A percentile compares a stretch with the other conserved stretches of the same genome.
Conservation (phyloP, 2,113 vertebrate genomes). For the Symphodus melops region DNA sequence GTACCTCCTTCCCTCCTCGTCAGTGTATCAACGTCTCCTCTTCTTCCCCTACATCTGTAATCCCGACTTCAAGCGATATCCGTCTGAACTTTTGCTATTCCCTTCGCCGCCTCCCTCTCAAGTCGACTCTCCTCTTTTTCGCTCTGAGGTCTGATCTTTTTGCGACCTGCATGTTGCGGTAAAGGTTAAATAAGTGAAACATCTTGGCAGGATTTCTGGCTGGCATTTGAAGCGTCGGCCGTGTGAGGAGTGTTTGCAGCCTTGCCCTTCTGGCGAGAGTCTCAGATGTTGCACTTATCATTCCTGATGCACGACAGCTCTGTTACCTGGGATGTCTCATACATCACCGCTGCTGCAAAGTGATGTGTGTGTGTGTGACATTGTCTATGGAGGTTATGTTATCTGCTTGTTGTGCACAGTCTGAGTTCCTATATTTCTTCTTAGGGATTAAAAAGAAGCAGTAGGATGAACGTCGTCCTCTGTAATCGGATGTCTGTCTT, state of each 20-base stretch:
- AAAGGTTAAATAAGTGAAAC: slow-evolving; percentile 18
- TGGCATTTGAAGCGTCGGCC: slow-evolving; percentile 13
- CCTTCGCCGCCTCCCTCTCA: slow-evolving; percentile 9
- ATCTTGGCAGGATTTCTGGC: slow-evolving; percentile 11
- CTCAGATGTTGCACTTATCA: slow-evolving; percentile 34
- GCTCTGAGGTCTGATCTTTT: slow-evolving; percentile 8
- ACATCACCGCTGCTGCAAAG: not conserved
- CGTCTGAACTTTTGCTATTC: slow-evolving; percentile 29
- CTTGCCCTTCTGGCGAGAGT: slow-evolving; percentile 17
- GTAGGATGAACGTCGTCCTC: slow-evolving; percentile 1
- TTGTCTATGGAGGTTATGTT: too few species aligned
- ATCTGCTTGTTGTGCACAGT: not conserved
- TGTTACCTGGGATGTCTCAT: slow-evolving; percentile 33
- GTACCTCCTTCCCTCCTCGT: not conserved
- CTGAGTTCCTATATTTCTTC: not conserved
- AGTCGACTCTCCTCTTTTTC: not conserved
- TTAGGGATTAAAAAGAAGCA: slow-evolving; percentile 4
- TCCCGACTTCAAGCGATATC: not conserved
- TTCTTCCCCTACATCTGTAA: slow-evolving; percentile 9
- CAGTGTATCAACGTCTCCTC: not conserved
- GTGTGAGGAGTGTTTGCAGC: not conserved
- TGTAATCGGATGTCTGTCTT: not conserved
- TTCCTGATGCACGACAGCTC: slow-evolving; percentile 23
- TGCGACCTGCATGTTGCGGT: slow-evolving; percentile 6
- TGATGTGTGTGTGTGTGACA: not conserved